Conservation (phyloP, 2,888 invertebrate species). For the Aleiodes testaceus region DNA sequence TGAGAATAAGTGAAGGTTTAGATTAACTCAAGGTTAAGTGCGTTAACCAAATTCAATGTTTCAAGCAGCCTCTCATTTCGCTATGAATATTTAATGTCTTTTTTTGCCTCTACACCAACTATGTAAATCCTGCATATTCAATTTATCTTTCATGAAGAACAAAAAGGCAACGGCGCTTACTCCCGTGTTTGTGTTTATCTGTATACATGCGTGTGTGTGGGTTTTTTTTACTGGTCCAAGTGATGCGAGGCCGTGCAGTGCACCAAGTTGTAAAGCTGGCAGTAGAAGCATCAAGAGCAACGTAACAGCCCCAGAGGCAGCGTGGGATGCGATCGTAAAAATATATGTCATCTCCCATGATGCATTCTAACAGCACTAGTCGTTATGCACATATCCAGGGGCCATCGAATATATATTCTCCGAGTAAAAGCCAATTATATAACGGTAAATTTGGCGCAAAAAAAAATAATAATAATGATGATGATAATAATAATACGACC, state of each 20-base stretch:
- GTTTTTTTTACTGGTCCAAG: background rate
- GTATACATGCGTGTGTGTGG: background rate
- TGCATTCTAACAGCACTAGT: background rate
- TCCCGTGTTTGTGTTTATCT: too few species aligned
- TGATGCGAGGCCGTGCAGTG: background rate
- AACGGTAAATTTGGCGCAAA: background rate
- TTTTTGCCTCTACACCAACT: too few species aligned
- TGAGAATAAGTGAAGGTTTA: too few species aligned
- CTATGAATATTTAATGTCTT: background rate
- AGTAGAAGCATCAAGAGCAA: slow-evolving; percentile 1
- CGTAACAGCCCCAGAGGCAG: slow-evolving; percentile 3
- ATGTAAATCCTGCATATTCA: too few species aligned
- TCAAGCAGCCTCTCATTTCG: too few species aligned
- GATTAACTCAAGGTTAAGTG: too few species aligned
- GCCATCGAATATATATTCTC: slow-evolving; percentile 5
- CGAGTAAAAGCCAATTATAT: slow-evolving; percentile 2
- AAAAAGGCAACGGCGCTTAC: background rate
- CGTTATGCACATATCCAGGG: background rate
- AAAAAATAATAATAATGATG: too few species aligned
- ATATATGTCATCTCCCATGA: slow-evolving; percentile 4
- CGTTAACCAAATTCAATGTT: too few species aligned
- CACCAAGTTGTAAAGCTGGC: slow-evolving; percentile 20
- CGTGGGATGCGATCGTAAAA: slow-evolving; percentile 18
- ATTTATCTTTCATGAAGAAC: slow-evolving; percentile 1
- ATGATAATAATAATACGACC: background rate